These are phyloP conservation scores for Cyprinodon diabolis DNA, from an alignment of 2,797 vertebrate species.

Conservation along the genomic window DNA sequence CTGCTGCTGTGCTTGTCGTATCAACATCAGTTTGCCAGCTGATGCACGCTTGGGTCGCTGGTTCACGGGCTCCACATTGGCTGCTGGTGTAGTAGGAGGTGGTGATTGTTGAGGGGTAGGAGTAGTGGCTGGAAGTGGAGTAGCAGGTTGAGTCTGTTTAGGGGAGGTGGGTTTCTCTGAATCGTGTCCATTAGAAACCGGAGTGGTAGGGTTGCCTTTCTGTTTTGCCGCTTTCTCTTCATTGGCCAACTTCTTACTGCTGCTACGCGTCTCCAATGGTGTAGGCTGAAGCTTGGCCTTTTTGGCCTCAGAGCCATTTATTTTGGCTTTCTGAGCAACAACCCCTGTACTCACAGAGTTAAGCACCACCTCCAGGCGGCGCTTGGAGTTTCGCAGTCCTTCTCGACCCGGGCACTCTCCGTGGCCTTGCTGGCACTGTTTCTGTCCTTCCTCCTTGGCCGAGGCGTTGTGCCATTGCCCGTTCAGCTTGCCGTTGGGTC, in stretches of 20 bases:
- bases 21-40: constrained; percentile 90
- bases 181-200: constrained; percentile 86
- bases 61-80: constrained; percentile 85
- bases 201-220: constrained; percentile 47
- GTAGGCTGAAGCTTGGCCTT: constrained; percentile 85
- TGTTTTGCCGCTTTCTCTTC: constrained; percentile 78
- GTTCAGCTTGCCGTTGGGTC: constrained; percentile 92
- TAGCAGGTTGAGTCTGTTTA: constrained; percentile 53
- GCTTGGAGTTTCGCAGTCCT: constrained; percentile 95
- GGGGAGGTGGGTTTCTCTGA: constrained; percentile 83
- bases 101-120: constrained; percentile 57
- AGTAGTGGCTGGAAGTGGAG: constrained; percentile 52
- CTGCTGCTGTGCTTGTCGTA: constrained; percentile 94
- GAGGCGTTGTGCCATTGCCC: constrained; percentile 89
- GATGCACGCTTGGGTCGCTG: constrained; percentile 93
- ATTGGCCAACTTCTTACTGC: constrained; percentile 84
- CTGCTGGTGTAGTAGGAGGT: constrained; percentile 70
- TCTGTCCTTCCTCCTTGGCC: constrained; percentile 86
- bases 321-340: constrained; percentile 83
- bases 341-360: constrained; percentile 68
- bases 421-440: constrained; percentile 86
- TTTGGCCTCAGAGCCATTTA: constrained; percentile 86
- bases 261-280: constrained; percentile 87
- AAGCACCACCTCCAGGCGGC: constrained; percentile 88
- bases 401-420: constrained; percentile 86